A percentile compares a stretch with the other conserved stretches of the same genome.
Conservation (phyloP, 2,113 vertebrate genomes). For the Noctilio leporinus region DNA sequence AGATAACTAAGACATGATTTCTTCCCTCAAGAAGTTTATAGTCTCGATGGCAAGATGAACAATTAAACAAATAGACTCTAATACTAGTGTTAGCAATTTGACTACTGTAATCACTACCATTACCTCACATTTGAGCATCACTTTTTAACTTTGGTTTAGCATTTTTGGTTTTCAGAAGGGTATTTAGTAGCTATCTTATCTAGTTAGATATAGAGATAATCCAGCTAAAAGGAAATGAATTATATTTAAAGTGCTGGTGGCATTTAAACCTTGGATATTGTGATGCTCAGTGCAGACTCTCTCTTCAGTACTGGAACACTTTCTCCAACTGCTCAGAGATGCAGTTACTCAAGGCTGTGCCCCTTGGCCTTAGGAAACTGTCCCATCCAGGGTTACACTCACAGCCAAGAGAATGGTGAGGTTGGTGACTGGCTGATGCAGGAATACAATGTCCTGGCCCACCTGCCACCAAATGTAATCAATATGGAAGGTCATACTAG, state of each 20-base stretch:
- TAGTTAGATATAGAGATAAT: not conserved
- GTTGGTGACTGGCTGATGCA: not conserved
- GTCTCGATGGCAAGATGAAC: not conserved
- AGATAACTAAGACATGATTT: not conserved
- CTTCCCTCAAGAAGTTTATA: not conserved
- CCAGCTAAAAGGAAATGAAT: not conserved
- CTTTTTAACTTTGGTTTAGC: not conserved
- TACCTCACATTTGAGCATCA: not conserved
- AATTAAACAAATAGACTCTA: not conserved
- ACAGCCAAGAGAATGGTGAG: not conserved
- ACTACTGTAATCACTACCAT: not conserved
- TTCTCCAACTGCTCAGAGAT: not conserved
- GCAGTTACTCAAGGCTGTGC: not conserved
- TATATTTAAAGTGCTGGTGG: not conserved
- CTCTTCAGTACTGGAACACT: not conserved
- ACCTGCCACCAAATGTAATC: not conserved
- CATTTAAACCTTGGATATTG: not conserved
- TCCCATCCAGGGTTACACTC: not conserved
- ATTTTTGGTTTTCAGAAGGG: not conserved
- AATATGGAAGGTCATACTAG: not conserved
- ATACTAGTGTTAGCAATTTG: not conserved
- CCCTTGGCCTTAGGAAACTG: not conserved
- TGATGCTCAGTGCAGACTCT: not conserved
- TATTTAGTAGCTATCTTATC: not conserved
- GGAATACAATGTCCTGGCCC: not conserved